A percentile compares a stretch with the other conserved stretches of the same genome.
These are phyloP conservation scores for Poeciliopsis gracilis DNA, from an alignment of 2,797 vertebrate genomes.

Conservation along the genomic window DNA sequence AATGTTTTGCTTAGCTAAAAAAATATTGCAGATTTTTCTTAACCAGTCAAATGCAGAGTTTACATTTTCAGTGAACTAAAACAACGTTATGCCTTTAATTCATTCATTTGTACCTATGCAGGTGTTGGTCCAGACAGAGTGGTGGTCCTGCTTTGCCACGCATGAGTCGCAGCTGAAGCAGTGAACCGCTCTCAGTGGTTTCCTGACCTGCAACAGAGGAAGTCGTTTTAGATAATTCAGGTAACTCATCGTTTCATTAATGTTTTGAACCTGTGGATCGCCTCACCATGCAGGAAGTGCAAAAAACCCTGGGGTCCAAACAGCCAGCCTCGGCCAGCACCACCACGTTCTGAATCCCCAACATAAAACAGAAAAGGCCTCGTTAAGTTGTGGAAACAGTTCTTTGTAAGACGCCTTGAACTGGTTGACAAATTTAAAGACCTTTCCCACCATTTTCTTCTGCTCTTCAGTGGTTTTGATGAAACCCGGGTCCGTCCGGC, in stretches of 20 bases:
- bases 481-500: constrained; percentile 89
- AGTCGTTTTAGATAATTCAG: background rate
- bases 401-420: rapidly evolving
- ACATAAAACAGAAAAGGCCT: background rate
- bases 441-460: constrained; percentile 85
- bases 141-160: constrained; percentile 93
- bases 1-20: background rate
- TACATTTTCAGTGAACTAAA: background rate
- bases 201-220: constrained; percentile 83
- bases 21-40: background rate
- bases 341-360: constrained; percentile 85
- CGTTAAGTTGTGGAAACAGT: background rate
- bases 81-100: background rate
- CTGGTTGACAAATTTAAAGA: background rate
- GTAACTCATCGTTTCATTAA: background rate
- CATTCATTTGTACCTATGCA: constrained; percentile 82
- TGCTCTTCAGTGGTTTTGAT: constrained; percentile 90
- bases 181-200: constrained; percentile 89
- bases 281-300: constrained; percentile 94
- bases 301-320: constrained; percentile 93
- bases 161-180: constrained; percentile 89
- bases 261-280: background rate
- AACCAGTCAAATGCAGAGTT: background rate
- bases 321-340: constrained; percentile 91
- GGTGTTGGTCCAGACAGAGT: constrained; percentile 90